Percentiles rank a stretch among this genome's conserved stretches.
These are phyloP conservation scores for Gortyna flavago DNA, from an alignment of 2,888 invertebrate genomes.

Conservation along the genomic window DNA sequence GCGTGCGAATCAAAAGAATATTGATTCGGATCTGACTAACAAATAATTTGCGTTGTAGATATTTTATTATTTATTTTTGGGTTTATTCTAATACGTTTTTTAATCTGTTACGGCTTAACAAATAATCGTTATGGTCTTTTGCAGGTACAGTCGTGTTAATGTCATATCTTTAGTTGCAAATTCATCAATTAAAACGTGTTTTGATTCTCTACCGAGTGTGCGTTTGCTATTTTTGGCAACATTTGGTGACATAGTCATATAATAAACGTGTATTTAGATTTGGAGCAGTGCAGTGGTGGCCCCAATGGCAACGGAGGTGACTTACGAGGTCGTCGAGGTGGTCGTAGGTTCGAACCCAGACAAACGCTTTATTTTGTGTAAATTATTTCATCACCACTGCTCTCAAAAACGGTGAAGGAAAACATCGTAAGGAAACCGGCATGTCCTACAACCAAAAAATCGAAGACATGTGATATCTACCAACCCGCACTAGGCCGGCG, in stretches of 20 bases:
- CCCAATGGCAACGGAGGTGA: too few relatives aligned
- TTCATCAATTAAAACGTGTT: not conserved
- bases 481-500: not conserved
- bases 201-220: not conserved
- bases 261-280: not conserved
- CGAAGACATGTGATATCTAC: not conserved
- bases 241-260: not conserved
- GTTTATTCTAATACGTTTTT: slow-evolving; percentile 57
- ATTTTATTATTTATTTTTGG: slow-evolving; percentile 56
- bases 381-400: too few relatives aligned
- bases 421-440: not conserved
- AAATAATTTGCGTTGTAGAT: slow-evolving; percentile 59
- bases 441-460: not conserved
- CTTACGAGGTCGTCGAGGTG: too few relatives aligned
- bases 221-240: not conserved
- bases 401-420: not conserved
- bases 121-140: slow-evolving; percentile 37
- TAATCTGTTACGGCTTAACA: slow-evolving; percentile 40
- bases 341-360: too few relatives aligned
- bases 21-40: slow-evolving; percentile 69
- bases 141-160: slow-evolving; percentile 15
- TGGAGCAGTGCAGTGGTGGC: too few relatives aligned
- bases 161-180: not conserved
- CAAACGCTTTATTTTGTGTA: too few relatives aligned
- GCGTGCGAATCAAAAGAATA: slow-evolving; percentile 73